Evolutionary conservation across 2,113 vertebrate species (phyloP).

Genomic region (Isurus oxyrinchus): DNA sequence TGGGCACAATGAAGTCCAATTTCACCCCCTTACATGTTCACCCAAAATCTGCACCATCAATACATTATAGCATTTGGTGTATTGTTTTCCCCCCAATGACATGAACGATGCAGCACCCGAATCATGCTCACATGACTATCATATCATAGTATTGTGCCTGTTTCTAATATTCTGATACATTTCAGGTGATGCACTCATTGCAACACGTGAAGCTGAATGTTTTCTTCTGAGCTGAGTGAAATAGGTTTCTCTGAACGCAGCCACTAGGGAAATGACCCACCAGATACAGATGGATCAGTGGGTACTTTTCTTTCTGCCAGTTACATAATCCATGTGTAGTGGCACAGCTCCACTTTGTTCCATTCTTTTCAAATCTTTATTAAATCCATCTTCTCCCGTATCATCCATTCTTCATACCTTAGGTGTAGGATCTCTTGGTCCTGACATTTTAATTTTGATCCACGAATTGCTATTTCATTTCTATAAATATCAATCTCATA

Average conservation of each 20-base stretch:
- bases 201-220: background rate
- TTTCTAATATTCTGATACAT: background rate
- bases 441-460: background rate
- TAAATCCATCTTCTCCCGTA: background rate
- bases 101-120: no score
- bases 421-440: background rate
- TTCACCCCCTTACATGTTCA: background rate
- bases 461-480: background rate
- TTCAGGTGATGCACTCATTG: background rate
- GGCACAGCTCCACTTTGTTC: background rate
- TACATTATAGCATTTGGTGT: background rate
- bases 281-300: background rate
- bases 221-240: background rate
- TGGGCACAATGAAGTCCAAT: background rate
- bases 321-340: background rate
- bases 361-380: background rate
- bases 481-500: background rate
- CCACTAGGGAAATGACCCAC: background rate
- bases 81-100: no score
- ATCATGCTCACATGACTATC: background rate
- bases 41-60: background rate
- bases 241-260: background rate
- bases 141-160: background rate
- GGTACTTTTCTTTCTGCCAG: background rate
- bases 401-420: background rate